Percentiles rank a stretch among this genome's conserved stretches.
Evolutionary conservation across 2,888 invertebrate species (phyloP).

Genomic region (Andrena bucephala): DNA sequence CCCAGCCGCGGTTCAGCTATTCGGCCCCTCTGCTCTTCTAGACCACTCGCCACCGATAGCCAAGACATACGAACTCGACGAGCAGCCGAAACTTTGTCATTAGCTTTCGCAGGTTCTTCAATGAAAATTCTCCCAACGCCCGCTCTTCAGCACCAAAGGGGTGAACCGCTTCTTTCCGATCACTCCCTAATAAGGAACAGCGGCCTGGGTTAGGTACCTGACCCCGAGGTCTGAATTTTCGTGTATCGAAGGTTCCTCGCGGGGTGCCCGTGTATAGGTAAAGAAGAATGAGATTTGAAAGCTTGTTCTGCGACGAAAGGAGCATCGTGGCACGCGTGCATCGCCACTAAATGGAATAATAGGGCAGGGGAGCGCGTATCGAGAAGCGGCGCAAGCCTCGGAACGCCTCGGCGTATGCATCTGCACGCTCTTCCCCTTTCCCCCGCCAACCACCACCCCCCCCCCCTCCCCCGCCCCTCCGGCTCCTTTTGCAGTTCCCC

Average conservation of each 20-base stretch:
- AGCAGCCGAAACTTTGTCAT: too few relatives aligned
- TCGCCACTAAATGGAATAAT: conserved; percentile 78
- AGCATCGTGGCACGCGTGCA: conserved; percentile 43
- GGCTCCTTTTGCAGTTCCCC: conserved; percentile 21
- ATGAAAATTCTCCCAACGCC: too few relatives aligned
- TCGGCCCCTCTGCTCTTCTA: too few relatives aligned
- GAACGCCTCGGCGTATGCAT: conserved; percentile 78
- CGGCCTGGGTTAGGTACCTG: too few relatives aligned
- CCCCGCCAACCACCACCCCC: not conserved
- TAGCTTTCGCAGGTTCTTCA: too few relatives aligned
- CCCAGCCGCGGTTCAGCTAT: too few relatives aligned
- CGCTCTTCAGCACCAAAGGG: too few relatives aligned
- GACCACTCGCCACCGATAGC: too few relatives aligned
- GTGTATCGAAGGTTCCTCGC: not conserved
- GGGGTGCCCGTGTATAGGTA: not conserved
- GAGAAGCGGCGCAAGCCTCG: conserved; percentile 72
- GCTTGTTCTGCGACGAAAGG: conserved; percentile 3
- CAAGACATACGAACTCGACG: too few relatives aligned
- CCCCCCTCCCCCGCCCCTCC: conserved; percentile 7
- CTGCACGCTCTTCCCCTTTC: conserved; percentile 49
- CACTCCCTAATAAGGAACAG: too few relatives aligned
- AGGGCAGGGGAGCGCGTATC: conserved; percentile 77
- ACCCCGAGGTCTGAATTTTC: not conserved
- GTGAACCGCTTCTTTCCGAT: too few relatives aligned
- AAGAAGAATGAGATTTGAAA: conserved; percentile 11